Percentiles rank a stretch among this genome's conserved stretches.
Evolutionary conservation across 1,140 invertebrate species (phyloP).

Genomic region (Sogatella furcifera): DNA sequence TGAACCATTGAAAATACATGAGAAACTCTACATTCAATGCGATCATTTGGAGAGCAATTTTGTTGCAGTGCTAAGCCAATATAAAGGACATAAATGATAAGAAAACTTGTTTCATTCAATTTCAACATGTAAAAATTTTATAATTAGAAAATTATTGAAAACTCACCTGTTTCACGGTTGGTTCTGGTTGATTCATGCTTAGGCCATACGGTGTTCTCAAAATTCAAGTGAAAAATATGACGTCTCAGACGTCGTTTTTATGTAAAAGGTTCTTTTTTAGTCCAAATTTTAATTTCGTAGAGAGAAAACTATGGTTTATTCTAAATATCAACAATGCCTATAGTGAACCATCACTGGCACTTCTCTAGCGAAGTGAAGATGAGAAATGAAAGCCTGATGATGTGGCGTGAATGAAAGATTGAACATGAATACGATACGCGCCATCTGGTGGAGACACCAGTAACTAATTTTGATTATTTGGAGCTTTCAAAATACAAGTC

Average conservation of each 20-base stretch:
- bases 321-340: background rate
- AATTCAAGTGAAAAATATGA: background rate
- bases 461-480: background rate
- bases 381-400: conserved; percentile 3
- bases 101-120: background rate
- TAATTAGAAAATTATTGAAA: background rate
- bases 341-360: background rate
- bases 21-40: too few species aligned
- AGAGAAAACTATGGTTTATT: background rate
- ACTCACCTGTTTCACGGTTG: conserved; percentile 5
- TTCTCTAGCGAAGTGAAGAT: background rate
- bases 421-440: background rate
- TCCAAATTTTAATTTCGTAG: background rate
- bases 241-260: background rate
- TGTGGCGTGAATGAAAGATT: conserved; percentile 5
- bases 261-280: background rate
- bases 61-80: too few species aligned
- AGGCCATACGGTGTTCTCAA: conserved; percentile 4
- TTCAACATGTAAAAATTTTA: conserved; percentile 7
- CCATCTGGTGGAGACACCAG: background rate
- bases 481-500: too few species aligned
- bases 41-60: too few species aligned
- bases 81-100: too few species aligned
- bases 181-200: conserved; percentile 2
- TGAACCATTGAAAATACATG: too few species aligned